Base-by-base conservation (phyloP, 2,797 vertebrate species). In the Urophycis tenuis region DNA sequence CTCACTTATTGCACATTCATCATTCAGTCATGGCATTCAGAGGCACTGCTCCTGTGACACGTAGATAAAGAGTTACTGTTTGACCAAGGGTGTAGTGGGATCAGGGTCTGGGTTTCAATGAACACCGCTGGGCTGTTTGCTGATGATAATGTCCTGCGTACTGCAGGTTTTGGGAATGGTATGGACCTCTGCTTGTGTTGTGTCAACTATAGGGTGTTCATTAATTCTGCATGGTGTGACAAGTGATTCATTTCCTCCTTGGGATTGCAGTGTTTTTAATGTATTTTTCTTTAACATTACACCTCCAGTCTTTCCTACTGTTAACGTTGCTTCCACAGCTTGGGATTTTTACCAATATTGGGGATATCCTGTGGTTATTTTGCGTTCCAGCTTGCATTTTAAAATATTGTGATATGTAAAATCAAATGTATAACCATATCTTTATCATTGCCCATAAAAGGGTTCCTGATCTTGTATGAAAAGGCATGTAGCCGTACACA, bases 291-390 rank as follows among this genome's bases (percentile, higher is more conserved):
- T 29, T 29, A 67, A 67, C 11, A 67, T 67, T 67, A 14, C 25
- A 29, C 60, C 25, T 49, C 41, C n/a, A 25, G n/a, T 67, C 60
- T 12, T 29, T 67, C 60, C 60, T 67, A 67, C 60, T 25, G 60
- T 67, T 67, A 67, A 29, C 29, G 60, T 67, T 67, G n/a, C 60
- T 29, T 67, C 60, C 60, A 67, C 60, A 67, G 60, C 60, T 67
- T 12, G 60, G 60, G 25, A 41, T 10, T 10, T 29, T 29, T 67
- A 29, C 25, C 60, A 25, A 29, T 30, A 67, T 11, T 2, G 29
- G 60, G n/a, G 60, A n/a, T 67, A 3, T 67, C n/a, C 60, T 67
- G n/a, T 0, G 60, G n/a, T 29, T 3, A 67, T 30, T 67, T 29
- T 60, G n/a, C 53, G 6, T 11, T 29, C 60, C 60, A 67, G 25